Evolutionary conservation across 2,888 invertebrate species (phyloP).

Genomic region (Frankliniella intonsa): DNA sequence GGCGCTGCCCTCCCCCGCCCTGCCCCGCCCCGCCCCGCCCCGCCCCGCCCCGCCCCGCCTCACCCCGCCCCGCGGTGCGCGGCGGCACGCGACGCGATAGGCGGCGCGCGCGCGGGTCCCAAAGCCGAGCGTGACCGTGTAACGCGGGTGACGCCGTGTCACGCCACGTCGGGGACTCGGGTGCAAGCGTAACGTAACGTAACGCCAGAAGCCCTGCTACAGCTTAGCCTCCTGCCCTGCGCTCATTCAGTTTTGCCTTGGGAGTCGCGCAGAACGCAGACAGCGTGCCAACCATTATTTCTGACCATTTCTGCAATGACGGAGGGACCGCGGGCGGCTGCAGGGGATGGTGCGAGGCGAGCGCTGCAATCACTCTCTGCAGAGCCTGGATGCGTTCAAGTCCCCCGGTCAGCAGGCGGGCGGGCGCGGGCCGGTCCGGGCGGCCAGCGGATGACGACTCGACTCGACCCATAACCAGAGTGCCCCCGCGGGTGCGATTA

Average conservation of each 20-base stretch:
- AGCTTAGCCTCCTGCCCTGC: no score
- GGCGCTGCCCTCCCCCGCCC: background rate
- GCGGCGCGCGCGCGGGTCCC: background rate
- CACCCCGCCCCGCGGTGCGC: background rate
- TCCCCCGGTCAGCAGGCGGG: background rate
- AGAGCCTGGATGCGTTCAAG: slow-evolving; percentile 13
- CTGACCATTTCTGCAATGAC: no score
- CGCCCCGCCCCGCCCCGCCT: background rate
- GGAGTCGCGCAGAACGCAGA: no score
- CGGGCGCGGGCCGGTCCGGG: background rate
- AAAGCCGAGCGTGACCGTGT: background rate
- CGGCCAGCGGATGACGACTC: no score
- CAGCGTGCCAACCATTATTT: no score
- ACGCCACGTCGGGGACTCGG: background rate
- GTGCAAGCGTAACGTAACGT: no score
- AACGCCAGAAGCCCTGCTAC: no score
- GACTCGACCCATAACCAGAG: background rate
- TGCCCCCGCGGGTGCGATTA: background rate
- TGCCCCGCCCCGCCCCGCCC: background rate
- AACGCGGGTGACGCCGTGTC: background rate
- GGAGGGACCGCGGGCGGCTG: no score
- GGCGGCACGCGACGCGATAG: background rate
- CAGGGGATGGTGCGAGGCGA: no score
- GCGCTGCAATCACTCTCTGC: no score
- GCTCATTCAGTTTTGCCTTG: no score